These are phyloP conservation scores for Delichon dasypus DNA, from an alignment of 2,797 vertebrate genomes.

Conservation along the genomic window DNA sequence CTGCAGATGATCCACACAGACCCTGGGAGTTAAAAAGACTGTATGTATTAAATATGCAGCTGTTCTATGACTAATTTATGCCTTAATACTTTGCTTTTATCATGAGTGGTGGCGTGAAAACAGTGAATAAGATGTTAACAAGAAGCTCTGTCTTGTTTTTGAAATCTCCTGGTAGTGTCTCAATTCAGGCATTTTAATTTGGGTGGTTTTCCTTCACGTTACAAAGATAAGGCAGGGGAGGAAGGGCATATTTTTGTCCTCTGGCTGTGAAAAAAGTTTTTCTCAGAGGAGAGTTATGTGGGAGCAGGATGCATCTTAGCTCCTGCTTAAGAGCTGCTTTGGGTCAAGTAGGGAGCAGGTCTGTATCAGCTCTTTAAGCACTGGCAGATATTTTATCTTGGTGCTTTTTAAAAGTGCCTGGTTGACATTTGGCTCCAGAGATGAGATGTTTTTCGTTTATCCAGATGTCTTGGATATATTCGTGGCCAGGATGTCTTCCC, in stretches of 20 bases:
- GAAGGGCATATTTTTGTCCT: neutral
- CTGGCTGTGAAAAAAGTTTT: neutral
- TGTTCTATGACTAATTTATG: constrained; percentile 14
- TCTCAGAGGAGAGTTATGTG: neutral
- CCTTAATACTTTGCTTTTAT: constrained; percentile 27
- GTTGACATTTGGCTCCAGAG: constrained; percentile 43
- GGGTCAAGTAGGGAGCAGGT: neutral
- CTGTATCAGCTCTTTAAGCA: neutral
- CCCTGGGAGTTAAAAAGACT: neutral
- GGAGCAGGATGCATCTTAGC: neutral
- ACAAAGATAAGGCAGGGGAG: neutral
- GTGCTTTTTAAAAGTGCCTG: constrained; percentile 3
- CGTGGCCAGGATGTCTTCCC: neutral
- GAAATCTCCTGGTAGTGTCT: neutral
- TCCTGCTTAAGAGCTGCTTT: neutral
- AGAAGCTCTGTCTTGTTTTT: neutral
- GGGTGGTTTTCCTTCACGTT: neutral
- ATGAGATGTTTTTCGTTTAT: constrained; percentile 22
- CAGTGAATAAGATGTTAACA: constrained; percentile 19
- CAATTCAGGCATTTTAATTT: neutral
- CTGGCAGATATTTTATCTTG: neutral
- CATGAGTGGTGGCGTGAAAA: neutral
- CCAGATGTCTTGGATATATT: constrained; percentile 11
- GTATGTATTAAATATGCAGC: neutral
- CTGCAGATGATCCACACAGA: neutral